These are phyloP conservation scores for Malurus splendens DNA, from an alignment of 2,797 vertebrate genomes.

Conservation along the genomic window DNA sequence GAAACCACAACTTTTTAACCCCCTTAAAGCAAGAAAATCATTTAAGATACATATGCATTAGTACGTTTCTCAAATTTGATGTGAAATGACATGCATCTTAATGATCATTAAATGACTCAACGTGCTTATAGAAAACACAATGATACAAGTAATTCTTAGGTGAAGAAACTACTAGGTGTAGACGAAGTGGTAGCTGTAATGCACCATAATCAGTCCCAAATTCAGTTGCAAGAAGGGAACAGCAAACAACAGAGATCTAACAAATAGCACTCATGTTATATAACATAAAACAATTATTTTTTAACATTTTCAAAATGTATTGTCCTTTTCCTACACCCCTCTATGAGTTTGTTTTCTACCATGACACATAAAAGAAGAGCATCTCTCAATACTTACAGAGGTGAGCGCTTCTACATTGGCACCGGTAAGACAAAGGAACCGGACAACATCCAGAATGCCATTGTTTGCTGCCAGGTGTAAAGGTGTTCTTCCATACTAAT, in stretches of 20 bases:
- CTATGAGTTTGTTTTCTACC: not conserved
- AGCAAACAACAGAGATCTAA: not conserved
- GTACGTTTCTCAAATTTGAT: not conserved
- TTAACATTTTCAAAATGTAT: not conserved
- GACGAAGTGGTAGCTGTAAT: not conserved
- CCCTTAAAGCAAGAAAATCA: not conserved
- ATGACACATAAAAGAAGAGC: not conserved
- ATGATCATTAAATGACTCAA: not conserved
- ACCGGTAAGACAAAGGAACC: slow-evolving; percentile 88
- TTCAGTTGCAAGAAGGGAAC: not conserved
- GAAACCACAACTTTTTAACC: not conserved
- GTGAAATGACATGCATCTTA: not conserved
- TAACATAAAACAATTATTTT: not conserved
- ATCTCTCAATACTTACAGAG: slow-evolving; percentile 76
- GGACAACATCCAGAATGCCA: slow-evolving; percentile 89
- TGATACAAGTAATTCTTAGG: not conserved
- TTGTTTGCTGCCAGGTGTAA: slow-evolving; percentile 91
- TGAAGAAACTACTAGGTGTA: not conserved
- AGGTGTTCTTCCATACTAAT: slow-evolving; percentile 87
- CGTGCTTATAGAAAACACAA: not conserved
- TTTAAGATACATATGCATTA: not conserved
- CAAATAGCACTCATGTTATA: not conserved
- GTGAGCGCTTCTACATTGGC: slow-evolving; percentile 88
- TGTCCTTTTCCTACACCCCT: not conserved
- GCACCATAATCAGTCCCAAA: not conserved